Conservation (phyloP, 1,140 invertebrate genomes). For the Venustaconcha ellipsiformis region DNA sequence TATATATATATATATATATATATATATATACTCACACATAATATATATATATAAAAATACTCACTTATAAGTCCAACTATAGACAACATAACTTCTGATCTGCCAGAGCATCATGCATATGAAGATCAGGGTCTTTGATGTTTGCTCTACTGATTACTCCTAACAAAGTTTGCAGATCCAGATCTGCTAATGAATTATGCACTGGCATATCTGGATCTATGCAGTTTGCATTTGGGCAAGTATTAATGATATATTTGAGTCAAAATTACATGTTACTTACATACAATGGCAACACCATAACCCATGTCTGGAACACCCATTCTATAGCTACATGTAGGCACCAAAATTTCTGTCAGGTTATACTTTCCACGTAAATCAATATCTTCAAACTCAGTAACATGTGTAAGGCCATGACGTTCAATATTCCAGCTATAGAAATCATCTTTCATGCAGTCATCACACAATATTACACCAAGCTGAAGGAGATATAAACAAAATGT, state of each 20-base stretch:
- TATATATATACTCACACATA: too few species aligned
- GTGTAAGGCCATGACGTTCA: slow-evolving; percentile 36
- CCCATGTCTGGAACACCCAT: slow-evolving; percentile 90
- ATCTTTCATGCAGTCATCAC: slow-evolving; percentile 56
- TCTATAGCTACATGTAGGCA: slow-evolving; percentile 94
- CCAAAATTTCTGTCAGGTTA: slow-evolving; percentile 78
- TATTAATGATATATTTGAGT: slow-evolving; percentile 81
- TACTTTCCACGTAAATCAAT: slow-evolving; percentile 44
- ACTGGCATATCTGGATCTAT: neutral
- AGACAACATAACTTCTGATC: neutral
- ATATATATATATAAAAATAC: too few species aligned
- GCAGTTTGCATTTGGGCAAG: neutral
- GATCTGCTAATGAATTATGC: too few species aligned
- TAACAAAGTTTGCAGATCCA: too few species aligned
- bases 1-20: too few species aligned
- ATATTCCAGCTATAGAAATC: slow-evolving; percentile 55
- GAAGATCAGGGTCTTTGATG: too few species aligned
- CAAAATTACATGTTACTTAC: slow-evolving; percentile 76
- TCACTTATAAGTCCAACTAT: too few species aligned
- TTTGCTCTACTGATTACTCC: too few species aligned
- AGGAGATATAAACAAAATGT: slow-evolving; percentile 14
- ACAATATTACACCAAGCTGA: slow-evolving; percentile 48
- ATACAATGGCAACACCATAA: slow-evolving; percentile 84
- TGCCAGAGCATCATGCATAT: too few species aligned
- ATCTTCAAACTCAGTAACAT: slow-evolving; percentile 39